Evolutionary conservation across 2,797 vertebrate genomes (phyloP).

Genomic region (Siniperca scherzeri): DNA sequence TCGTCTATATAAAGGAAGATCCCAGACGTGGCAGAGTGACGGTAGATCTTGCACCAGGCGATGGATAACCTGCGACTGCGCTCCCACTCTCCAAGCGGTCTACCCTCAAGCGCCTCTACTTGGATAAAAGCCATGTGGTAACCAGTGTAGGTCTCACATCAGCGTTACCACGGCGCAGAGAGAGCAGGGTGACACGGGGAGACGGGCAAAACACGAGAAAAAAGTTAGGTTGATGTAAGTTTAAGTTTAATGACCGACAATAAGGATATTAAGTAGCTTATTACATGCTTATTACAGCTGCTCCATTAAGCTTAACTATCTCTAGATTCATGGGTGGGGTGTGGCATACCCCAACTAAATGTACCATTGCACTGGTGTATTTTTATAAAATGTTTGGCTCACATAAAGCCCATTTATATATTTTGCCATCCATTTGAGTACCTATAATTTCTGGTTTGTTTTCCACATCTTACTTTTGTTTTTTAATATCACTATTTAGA

Average conservation of each 20-base stretch:
- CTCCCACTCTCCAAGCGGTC: constrained; percentile 81
- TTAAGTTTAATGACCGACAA: neutral
- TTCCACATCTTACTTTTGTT: neutral
- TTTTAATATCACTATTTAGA: neutral
- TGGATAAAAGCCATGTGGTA: constrained; percentile 84
- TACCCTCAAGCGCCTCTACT: constrained; percentile 86
- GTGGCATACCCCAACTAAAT: neutral
- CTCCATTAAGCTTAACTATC: neutral
- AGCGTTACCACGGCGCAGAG: constrained; percentile 59
- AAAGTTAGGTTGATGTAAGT: constrained; percentile 25
- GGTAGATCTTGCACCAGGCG: constrained; percentile 79
- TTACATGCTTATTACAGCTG: neutral
- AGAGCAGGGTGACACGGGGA: constrained; percentile 44
- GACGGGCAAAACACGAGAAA: constrained; percentile 19
- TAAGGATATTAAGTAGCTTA: neutral
- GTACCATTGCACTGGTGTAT: neutral
- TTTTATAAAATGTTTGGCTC: neutral
- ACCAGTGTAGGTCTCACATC: constrained; percentile 64
- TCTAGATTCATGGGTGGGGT: neutral
- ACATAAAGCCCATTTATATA: neutral
- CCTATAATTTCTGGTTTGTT: neutral
- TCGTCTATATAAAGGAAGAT: constrained; percentile 76
- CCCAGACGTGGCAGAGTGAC: constrained; percentile 72
- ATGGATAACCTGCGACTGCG: constrained; percentile 86
- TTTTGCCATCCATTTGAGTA: neutral